Conservation (phyloP, 2,113 vertebrate species). For the Perognathus longimembris region DNA sequence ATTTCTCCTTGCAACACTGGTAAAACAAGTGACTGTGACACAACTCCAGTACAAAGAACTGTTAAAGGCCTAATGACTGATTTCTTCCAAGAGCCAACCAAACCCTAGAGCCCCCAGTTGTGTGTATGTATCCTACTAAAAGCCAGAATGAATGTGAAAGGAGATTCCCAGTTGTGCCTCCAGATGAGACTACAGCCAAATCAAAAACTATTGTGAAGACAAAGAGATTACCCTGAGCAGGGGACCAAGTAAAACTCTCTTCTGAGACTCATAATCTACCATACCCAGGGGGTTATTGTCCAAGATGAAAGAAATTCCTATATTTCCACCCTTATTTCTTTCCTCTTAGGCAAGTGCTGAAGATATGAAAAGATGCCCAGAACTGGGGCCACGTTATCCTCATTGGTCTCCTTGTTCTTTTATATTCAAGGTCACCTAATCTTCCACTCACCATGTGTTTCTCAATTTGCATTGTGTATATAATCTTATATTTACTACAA, state of each 20-base stretch:
- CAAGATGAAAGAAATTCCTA: not conserved
- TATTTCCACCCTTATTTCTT: not conserved
- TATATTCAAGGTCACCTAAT: not conserved
- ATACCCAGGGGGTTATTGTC: not conserved
- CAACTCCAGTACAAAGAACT: not conserved
- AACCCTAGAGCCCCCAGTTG: not conserved
- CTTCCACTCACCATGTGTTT: not conserved
- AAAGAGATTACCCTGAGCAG: not conserved
- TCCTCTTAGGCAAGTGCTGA: not conserved
- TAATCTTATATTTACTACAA: not conserved
- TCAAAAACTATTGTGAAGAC: not conserved
- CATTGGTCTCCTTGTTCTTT: not conserved
- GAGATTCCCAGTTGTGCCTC: not conserved
- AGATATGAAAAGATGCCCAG: not conserved
- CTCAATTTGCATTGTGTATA: not conserved
- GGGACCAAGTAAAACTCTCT: not conserved
- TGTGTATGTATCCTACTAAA: too few species aligned
- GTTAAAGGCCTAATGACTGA: not conserved
- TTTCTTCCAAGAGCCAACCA: not conserved
- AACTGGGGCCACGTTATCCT: not conserved
- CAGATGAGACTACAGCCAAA: not conserved
- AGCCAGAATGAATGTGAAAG: not conserved
- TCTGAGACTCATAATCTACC: not conserved
- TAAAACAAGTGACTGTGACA: not conserved
- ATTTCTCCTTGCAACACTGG: not conserved